Evolutionary conservation across 2,113 vertebrate species (phyloP).

Genomic region (Ciconia boyciana): DNA sequence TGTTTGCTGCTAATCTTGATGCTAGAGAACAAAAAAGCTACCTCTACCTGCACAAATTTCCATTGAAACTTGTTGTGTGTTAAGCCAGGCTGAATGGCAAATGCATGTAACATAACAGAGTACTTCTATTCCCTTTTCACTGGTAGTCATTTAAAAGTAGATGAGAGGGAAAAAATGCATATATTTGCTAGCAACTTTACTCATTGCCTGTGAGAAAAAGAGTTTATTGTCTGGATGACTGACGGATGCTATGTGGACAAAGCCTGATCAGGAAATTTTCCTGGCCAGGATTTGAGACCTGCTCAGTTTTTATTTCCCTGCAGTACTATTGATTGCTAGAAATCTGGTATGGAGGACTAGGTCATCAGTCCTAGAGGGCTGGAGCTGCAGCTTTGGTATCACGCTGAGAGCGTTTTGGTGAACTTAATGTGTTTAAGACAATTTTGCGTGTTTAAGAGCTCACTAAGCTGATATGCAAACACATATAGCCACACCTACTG

Average conservation of each 20-base stretch:
- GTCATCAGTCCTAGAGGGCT: background rate
- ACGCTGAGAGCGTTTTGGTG: background rate
- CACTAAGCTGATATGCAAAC: background rate
- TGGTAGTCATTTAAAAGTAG: background rate
- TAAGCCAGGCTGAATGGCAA: background rate
- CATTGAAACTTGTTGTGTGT: background rate
- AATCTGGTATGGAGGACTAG: background rate
- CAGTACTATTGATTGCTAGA: background rate
- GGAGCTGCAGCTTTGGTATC: background rate
- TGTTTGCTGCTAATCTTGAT: background rate
- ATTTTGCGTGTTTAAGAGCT: background rate
- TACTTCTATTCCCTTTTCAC: background rate
- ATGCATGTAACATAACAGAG: background rate
- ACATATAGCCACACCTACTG: background rate
- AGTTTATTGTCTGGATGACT: background rate
- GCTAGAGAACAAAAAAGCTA: background rate
- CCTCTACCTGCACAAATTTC: background rate
- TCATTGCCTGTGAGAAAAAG: background rate
- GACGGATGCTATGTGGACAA: background rate
- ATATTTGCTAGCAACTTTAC: background rate
- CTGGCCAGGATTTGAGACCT: background rate
- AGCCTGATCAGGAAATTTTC: background rate
- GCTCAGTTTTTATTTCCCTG: background rate
- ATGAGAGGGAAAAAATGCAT: background rate
- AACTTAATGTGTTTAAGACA: background rate